A percentile compares a stretch with the other conserved stretches of the same genome.
Evolutionary conservation across 2,113 vertebrate genomes (phyloP).

Genomic region (Prunella himalayana): DNA sequence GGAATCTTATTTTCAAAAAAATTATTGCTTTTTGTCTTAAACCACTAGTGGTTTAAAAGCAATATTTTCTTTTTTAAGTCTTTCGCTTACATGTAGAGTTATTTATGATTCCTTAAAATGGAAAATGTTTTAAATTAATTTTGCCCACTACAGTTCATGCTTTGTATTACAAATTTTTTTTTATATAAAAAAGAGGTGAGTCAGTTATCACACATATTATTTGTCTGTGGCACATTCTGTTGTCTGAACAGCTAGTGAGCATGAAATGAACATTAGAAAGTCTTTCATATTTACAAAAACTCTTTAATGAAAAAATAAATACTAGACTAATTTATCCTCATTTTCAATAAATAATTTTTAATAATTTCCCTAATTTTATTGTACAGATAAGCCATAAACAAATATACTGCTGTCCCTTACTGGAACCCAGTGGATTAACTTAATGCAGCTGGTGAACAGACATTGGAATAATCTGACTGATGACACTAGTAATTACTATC

Average conservation of each 20-base stretch:
- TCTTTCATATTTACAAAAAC: background rate
- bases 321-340: background rate
- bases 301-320: background rate
- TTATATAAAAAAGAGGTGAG: background rate
- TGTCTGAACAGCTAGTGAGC: background rate
- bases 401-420: background rate
- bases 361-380: background rate
- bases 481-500: background rate
- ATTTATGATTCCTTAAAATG: background rate
- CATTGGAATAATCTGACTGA: background rate
- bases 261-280: background rate
- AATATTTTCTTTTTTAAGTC: background rate
- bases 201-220: background rate
- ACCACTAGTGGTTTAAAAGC: background rate
- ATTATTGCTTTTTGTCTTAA: background rate
- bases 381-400: background rate
- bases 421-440: background rate
- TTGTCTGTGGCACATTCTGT: background rate
- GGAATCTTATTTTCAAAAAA: background rate
- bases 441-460: background rate
- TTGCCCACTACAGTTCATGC: background rate
- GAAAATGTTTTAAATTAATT: background rate
- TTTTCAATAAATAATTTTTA: background rate
- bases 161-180: background rate
- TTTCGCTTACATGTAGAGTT: background rate